These are phyloP conservation scores for Drosophila rellima DNA, from an alignment of 2,888 invertebrate species.

Conservation along the genomic window DNA sequence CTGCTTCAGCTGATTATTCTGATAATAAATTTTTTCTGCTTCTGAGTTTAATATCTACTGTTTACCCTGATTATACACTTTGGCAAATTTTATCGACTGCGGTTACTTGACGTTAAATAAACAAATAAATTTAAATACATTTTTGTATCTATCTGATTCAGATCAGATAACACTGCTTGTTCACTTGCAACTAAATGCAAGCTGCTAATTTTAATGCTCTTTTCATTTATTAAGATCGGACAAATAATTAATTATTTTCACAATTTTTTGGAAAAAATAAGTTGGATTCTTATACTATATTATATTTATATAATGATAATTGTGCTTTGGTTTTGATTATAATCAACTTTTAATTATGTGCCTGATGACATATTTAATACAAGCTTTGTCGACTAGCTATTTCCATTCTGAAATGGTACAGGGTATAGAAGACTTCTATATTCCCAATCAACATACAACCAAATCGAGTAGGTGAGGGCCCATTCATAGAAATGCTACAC, in stretches of 20 bases:
- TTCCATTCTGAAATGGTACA: neutral
- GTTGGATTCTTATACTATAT: too few relatives aligned
- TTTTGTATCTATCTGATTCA: neutral
- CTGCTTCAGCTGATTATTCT: neutral
- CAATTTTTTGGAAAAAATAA: too few relatives aligned
- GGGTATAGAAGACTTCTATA: neutral
- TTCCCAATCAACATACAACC: constrained; percentile 14
- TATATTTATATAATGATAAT: too few relatives aligned
- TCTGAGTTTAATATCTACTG: neutral
- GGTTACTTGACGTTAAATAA: too few relatives aligned
- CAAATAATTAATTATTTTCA: too few relatives aligned
- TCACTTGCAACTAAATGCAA: neutral
- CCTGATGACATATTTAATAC: too few relatives aligned
- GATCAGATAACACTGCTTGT: neutral
- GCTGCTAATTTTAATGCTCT: neutral
- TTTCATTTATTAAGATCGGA: too few relatives aligned
- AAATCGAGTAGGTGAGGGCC: constrained; percentile 24
- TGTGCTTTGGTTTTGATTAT: too few relatives aligned
- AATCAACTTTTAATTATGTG: too few relatives aligned
- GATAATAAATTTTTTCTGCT: neutral
- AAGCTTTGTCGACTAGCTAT: too few relatives aligned
- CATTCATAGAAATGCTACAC: constrained; percentile 56
- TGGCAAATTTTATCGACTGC: neutral
- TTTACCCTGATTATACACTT: neutral
- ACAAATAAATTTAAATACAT: neutral